Base-by-base conservation (phyloP, 2,113 vertebrate genomes). In the Channa argus region DNA sequence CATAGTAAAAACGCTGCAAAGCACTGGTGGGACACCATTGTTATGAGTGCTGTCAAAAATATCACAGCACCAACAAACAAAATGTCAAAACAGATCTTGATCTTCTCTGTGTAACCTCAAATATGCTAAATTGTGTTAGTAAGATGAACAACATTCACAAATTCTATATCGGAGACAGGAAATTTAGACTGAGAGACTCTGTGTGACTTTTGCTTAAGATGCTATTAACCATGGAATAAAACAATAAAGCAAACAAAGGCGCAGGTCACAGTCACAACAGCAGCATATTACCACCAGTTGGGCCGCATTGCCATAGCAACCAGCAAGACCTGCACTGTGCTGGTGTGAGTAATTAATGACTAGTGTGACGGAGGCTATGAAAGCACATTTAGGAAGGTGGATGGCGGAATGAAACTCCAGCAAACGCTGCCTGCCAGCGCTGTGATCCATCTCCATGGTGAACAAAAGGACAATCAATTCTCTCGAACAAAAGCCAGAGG, bases 381-480 rank as follows among this genome's bases (percentile, higher is more conserved):
- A 91, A 91, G 88, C 88, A 86, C 85, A 74, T 92, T 92, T 91
- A 90, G 83, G 82, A 85, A 87, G 87, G 79, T 62, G 79, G 63
- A 64, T 64, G 86, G 70, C 38, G 51, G 87, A 92, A 86, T 86
- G 56, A 83, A 87, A 82, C 66, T 75, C 68, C 76, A 53, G 33
- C 74, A 74, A 89, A 74, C 75, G 60, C 65, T 78, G 85, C 62
- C 85, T 82, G 84, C 74, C 85, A 90, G 90, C 51, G 9, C 54
- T 41, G 82, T 63, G 60, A 93, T 92, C 82, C 75, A 87, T 88
- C 91, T 86, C 84, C 11, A 38, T 47, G 9, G 55, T 39, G 63
- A 85, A 90, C 84, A 89, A 92, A 84, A 82, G 83, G 58, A 86
- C 84, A 91, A 91, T 93, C 84, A 87, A 89, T 91, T 83, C 74